Evolutionary conservation across 1,140 invertebrate species (phyloP).

Genomic region (Conus betulinus): DNA sequence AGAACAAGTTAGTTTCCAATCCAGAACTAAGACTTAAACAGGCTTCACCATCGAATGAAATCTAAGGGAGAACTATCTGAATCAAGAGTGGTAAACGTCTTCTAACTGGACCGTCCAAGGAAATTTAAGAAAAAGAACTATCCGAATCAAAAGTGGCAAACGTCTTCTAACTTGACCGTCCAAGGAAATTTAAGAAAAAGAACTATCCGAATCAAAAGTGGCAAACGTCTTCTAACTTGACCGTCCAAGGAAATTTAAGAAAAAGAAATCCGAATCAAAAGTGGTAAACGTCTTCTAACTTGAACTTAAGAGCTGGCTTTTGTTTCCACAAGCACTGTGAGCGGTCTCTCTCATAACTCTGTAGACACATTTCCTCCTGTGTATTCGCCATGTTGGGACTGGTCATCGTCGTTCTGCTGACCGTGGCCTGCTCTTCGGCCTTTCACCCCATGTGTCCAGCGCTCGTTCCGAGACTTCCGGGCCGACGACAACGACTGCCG

Average conservation of each 20-base stretch:
- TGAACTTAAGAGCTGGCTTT: neutral
- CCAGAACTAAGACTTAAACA: no score
- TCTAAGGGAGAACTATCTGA: neutral
- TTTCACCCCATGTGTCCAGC: neutral
- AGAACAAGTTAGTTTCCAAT: neutral
- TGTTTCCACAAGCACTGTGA: neutral
- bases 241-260: neutral
- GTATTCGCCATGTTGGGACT: neutral
- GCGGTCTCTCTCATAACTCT: no score
- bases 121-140: neutral
- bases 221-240: neutral
- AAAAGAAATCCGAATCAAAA: neutral
- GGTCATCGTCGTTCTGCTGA: neutral
- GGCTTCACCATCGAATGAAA: neutral
- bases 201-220: neutral
- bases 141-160: neutral
- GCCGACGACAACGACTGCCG: conserved; percentile 2
- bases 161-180: neutral
- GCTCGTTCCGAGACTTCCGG: neutral
- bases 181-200: neutral
- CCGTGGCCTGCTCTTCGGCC: neutral
- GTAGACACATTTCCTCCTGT: no score
- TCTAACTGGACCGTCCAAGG: neutral
- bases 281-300: neutral
- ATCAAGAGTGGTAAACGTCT: neutral